These are phyloP conservation scores for Pomacea canaliculata DNA, from an alignment of 2,888 invertebrate species.

Conservation along the genomic window DNA sequence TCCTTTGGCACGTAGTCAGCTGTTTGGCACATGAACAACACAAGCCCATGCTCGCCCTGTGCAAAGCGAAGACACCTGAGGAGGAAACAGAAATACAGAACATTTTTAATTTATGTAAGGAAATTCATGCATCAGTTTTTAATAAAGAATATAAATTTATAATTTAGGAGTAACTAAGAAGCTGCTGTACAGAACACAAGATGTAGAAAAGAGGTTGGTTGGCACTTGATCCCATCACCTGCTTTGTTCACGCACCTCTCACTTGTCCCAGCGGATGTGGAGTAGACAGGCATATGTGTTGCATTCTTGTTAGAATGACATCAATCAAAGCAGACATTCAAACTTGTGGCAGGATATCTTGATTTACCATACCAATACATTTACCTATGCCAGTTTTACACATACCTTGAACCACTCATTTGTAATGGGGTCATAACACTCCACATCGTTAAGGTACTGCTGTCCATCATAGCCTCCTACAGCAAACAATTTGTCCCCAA, in stretches of 20 bases:
- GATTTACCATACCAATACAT: no score
- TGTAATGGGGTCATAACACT: constrained; percentile 82
- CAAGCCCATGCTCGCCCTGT: constrained; percentile 91
- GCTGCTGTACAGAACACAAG: no score
- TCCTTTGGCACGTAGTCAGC: constrained; percentile 62
- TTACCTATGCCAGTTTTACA: background rate
- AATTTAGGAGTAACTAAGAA: no score
- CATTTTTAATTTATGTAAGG: background rate
- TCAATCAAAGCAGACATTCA: no score
- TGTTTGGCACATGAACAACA: constrained; percentile 75
- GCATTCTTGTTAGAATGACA: no score
- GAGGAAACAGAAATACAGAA: background rate
- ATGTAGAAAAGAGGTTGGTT: no score
- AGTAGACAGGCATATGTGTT: no score
- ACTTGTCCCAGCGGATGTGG: no score
- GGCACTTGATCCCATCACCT: no score
- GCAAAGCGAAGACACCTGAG: constrained; percentile 81
- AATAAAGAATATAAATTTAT: no score
- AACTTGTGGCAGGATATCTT: no score
- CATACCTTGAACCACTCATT: constrained; percentile 73
- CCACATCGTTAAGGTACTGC: constrained; percentile 87
- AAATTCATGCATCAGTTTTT: background rate
- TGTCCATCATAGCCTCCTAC: constrained; percentile 94
- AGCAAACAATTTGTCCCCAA: constrained; percentile 85
- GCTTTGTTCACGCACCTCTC: no score